Base-by-base conservation (phyloP, 2,113 vertebrate species). In the Cathartes aura region DNA sequence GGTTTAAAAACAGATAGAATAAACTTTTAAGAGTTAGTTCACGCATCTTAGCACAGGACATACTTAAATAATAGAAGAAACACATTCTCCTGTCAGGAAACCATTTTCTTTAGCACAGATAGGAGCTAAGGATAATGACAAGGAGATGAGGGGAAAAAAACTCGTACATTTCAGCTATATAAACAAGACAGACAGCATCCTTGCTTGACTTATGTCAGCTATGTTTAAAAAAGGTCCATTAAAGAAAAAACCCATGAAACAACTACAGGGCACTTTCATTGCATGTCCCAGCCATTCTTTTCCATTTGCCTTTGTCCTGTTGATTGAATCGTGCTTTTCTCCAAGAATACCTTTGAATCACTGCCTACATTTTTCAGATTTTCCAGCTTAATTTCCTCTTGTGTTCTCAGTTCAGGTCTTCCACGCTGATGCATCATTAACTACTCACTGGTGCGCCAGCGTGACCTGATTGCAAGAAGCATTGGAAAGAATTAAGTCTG, bases 341-440 rank as follows among this genome's bases (percentile, higher is more conserved):
- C 63, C 64, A 81, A 43, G 32, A 95, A 83, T 2, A 82, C 71
- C 32, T 89, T 4, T 89, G 87, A 96, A 82, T 75, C 60, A 12
- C 66, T 82, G 90, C 75, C 92, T 71, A 29, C 38, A 87, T 83
- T 82, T 71, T 90, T 74, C 79, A 92, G 30, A 80, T 81, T 93
- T 93, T 86, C 85, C 88, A 94, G 72, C 50, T 30, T 59, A 10
- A 93, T 89, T 92, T 93, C 93, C 82, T 89, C 50, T 40, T 60
- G 62, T 70, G 48, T 42, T 86, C 45, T 66, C 45, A 88, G 62
- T n/a, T 90, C 66, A 90, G 20, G 90, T 73, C 93, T 60, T 43
- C 58, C 22, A 70, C 71, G 45, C 90, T 38, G 29, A 90, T 92
- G 92, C 95, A 93, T 86, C 95, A 93, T 85, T 73, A 97, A 70